A percentile compares a stretch with the other conserved stretches of the same genome.
phyloP scores from a whole-genome alignment of 2,888 invertebrate genomes.

The Eubasilissa splendida region DNA sequence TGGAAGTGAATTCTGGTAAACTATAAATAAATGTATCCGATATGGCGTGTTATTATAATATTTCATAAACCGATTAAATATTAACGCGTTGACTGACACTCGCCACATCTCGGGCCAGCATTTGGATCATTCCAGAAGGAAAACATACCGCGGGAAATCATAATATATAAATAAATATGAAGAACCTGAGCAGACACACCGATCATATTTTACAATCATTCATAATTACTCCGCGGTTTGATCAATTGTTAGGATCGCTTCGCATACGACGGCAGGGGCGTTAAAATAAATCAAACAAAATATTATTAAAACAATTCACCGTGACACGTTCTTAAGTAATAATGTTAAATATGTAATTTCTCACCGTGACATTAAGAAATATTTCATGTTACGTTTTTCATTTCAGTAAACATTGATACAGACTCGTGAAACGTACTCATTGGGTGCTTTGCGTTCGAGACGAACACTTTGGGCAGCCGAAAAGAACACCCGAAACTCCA shows the following conservation, averaged over 20 bases:
- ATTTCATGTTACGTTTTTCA: background rate
- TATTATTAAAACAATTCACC: conserved; percentile 3
- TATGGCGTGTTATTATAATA: conserved; percentile 74
- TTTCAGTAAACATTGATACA: conserved; percentile 31
- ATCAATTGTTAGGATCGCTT: conserved; percentile 26
- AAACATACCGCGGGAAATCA: conserved; percentile 47
- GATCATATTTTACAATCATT: conserved; percentile 27
- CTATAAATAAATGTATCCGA: conserved; percentile 49
- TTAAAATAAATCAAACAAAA: conserved; percentile 19
- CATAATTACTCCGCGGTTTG: conserved; percentile 19
- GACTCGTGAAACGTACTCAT: conserved; percentile 8
- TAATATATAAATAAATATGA: conserved; percentile 46
- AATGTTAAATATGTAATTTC: background rate
- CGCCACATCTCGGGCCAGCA: conserved; percentile 61
- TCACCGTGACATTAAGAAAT: conserved; percentile 3
- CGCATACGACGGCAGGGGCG: conserved; percentile 5
- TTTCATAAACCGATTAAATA: conserved; percentile 76
- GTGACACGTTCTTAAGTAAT: conserved; percentile 3
- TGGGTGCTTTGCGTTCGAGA: background rate
- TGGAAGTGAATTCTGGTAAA: conserved; percentile 47
- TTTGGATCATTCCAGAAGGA: conserved; percentile 46
- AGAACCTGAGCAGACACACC: conserved; percentile 23
- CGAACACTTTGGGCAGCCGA: background rate
- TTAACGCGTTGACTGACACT: conserved; percentile 74
- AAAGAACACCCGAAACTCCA: conserved; percentile 20